A percentile compares a stretch with the other conserved stretches of the same genome.
Conservation (phyloP, 2,888 invertebrate species). For the Exocentrus adspersus region DNA sequence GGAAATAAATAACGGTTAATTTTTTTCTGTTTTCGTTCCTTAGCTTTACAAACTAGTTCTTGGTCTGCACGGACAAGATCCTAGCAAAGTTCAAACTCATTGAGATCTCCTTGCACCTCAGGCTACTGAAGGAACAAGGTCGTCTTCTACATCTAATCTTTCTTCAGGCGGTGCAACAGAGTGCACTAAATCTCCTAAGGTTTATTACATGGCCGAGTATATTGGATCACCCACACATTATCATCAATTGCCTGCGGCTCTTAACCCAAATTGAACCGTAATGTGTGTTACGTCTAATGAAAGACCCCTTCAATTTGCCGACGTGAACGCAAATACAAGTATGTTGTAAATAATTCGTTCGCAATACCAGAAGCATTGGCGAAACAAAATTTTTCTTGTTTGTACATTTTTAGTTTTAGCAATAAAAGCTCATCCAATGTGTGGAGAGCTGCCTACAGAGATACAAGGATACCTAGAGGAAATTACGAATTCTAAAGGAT, state of each 20-base stretch:
- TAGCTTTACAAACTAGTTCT: too few relatives aligned
- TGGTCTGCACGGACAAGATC: too few relatives aligned
- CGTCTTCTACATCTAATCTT: not conserved
- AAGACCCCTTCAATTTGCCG: slow-evolving; percentile 30
- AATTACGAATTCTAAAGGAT: too few relatives aligned
- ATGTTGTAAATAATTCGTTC: not conserved
- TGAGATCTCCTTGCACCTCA: too few relatives aligned
- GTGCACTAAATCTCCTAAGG: slow-evolving; percentile 3
- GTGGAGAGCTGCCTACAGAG: too few relatives aligned
- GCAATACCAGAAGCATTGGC: not conserved
- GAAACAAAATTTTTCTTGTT: too few relatives aligned
- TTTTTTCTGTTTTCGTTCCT: too few relatives aligned
- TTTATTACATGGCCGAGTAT: slow-evolving; percentile 1
- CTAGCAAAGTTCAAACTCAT: too few relatives aligned
- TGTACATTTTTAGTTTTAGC: too few relatives aligned
- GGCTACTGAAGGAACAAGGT: not conserved
- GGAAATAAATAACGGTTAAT: too few relatives aligned
- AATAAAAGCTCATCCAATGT: too few relatives aligned
- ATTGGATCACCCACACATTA: slow-evolving; percentile 1
- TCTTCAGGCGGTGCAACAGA: not conserved
- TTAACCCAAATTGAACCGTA: slow-evolving; percentile 28
- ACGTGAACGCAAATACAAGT: not conserved
- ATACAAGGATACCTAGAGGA: too few relatives aligned
- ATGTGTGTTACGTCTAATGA: slow-evolving; percentile 32
- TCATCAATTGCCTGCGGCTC: slow-evolving; percentile 10